These are phyloP conservation scores for Nudaria mundana DNA, from an alignment of 2,888 invertebrate genomes.

Conservation along the genomic window DNA sequence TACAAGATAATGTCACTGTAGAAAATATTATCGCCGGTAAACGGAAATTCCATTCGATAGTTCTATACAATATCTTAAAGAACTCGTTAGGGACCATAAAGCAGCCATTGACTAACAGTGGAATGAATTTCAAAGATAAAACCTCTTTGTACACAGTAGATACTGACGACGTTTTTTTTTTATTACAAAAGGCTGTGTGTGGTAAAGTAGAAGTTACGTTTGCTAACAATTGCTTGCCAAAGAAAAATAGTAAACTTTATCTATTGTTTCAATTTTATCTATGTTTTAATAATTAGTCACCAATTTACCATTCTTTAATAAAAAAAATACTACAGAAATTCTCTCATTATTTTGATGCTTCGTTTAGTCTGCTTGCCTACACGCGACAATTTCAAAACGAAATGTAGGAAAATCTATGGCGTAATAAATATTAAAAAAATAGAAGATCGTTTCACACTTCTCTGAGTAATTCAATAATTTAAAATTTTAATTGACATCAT, in stretches of 20 bases:
- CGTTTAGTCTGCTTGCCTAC: too few species aligned
- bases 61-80: slow-evolving; percentile 30
- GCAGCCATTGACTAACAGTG: slow-evolving; percentile 39
- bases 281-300: too few species aligned
- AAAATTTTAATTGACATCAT: slow-evolving; percentile 11
- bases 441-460: too few species aligned
- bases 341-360: too few species aligned
- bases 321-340: too few species aligned
- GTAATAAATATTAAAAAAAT: too few species aligned
- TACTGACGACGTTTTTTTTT: slow-evolving; percentile 12
- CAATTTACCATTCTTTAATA: too few species aligned
- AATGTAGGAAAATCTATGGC: too few species aligned
- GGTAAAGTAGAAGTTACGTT: neutral
- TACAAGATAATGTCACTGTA: slow-evolving; percentile 39
- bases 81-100: slow-evolving; percentile 31
- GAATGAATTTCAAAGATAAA: slow-evolving; percentile 46
- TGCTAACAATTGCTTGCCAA: neutral
- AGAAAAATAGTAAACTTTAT: neutral
- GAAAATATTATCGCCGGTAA: slow-evolving; percentile 46
- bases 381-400: too few species aligned
- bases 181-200: neutral
- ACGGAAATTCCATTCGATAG: slow-evolving; percentile 49
- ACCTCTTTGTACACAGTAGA: slow-evolving; percentile 30
- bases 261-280: too few species aligned
- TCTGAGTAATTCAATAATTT: neutral